These are phyloP conservation scores for Pygoscelis antarcticus DNA, from an alignment of 2,113 vertebrate species.

Conservation along the genomic window DNA sequence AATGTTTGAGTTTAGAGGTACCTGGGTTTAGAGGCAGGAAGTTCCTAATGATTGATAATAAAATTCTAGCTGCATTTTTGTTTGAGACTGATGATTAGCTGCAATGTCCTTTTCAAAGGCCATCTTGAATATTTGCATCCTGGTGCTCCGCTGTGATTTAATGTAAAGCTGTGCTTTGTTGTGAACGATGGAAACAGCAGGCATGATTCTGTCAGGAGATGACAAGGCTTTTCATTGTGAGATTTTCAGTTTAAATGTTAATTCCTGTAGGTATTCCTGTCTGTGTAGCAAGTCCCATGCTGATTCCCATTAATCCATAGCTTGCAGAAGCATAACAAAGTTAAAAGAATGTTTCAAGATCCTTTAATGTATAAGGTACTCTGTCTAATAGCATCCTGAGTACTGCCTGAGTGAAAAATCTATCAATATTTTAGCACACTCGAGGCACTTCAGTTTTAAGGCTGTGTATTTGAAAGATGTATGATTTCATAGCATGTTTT, in stretches of 20 bases:
- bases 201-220: not conserved
- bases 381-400: not conserved
- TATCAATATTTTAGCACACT: not conserved
- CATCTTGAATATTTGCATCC: not conserved
- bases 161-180: not conserved
- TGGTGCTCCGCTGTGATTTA: not conserved
- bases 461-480: not conserved
- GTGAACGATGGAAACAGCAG: not conserved
- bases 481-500: not conserved
- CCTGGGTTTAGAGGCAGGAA: not conserved
- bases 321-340: not conserved
- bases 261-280: not conserved
- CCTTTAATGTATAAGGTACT: not conserved
- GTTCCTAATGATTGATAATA: not conserved
- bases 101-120: not conserved
- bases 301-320: not conserved
- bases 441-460: not conserved
- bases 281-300: not conserved
- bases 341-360: slow-evolving; percentile 4
- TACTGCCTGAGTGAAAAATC: not conserved
- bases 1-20: not conserved
- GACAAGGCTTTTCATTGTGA: not conserved
- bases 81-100: not conserved
- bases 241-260: not conserved
- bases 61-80: not conserved